These are phyloP conservation scores for Oxycera nigricornis DNA, from an alignment of 2,888 invertebrate genomes.

Conservation along the genomic window DNA sequence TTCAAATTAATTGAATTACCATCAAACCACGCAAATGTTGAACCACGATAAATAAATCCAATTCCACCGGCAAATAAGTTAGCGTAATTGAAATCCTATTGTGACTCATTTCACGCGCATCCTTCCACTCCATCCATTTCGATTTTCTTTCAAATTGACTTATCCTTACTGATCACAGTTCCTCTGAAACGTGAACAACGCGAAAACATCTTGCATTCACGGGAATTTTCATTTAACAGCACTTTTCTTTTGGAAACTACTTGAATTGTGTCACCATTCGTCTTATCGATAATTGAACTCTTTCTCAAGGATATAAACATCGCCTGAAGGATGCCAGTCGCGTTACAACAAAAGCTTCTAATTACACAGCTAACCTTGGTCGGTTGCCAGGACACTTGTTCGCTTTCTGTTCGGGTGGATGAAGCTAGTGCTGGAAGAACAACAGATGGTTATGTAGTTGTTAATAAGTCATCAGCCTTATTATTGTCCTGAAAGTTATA, in stretches of 20 bases:
- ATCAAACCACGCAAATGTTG: too few species aligned
- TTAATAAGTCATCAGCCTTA: background rate
- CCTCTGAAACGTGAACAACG: too few species aligned
- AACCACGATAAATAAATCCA: background rate
- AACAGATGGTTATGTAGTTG: background rate
- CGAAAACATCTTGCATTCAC: too few species aligned
- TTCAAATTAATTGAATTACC: background rate
- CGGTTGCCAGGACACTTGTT: background rate
- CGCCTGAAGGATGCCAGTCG: background rate
- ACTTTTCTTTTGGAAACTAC: background rate
- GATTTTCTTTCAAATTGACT: too few species aligned
- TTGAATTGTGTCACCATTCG: background rate
- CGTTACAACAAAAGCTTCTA: background rate
- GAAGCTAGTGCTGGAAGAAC: background rate
- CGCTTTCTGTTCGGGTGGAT: too few species aligned
- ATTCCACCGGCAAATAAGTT: background rate
- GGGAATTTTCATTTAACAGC: too few species aligned
- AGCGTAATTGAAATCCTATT: background rate
- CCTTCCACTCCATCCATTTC: background rate
- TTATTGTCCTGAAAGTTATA: background rate
- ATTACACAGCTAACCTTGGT: background rate
- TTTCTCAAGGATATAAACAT: background rate
- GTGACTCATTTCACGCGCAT: background rate
- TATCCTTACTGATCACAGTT: too few species aligned
- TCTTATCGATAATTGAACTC: conserved; percentile 21